A percentile compares a stretch with the other conserved stretches of the same genome.
phyloP scores from a whole-genome alignment of 1,140 invertebrate species.

The Zaprionus kolodkinae region DNA sequence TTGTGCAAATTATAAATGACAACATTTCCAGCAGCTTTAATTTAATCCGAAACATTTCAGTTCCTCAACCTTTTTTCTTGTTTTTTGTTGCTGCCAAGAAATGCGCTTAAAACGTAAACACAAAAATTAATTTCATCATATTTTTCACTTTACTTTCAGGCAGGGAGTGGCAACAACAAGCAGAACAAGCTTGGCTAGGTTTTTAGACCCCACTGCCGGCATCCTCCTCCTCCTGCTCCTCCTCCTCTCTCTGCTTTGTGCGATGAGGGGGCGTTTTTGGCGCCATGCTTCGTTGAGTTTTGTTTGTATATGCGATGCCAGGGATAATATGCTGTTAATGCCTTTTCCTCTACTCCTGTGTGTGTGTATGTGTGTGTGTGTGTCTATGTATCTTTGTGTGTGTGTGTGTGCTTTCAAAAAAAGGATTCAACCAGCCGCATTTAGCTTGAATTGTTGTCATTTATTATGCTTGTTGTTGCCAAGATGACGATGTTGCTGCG shows the following conservation, averaged over 20 bases:
- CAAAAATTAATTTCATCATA: constrained; percentile 82
- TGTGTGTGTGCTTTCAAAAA: constrained; percentile 55
- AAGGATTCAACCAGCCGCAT: constrained; percentile 76
- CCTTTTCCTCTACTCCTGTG: constrained; percentile 18
- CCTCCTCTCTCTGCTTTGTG: constrained; percentile 42
- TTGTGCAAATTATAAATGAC: constrained; percentile 81
- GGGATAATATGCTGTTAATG: constrained; percentile 81
- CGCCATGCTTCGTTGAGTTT: constrained; percentile 73
- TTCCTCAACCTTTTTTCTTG: constrained; percentile 55
- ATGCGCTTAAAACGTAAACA: constrained; percentile 66
- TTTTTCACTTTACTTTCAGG: constrained; percentile 67
- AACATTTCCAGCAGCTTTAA: constrained; percentile 79
- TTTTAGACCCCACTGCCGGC: neutral
- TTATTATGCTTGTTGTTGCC: constrained; percentile 71
- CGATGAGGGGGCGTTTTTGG: constrained; percentile 41
- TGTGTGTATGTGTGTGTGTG: constrained; percentile 14
- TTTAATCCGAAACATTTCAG: constrained; percentile 72
- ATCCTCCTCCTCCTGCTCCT: neutral
- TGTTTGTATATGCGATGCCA: constrained; percentile 63
- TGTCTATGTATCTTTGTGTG: constrained; percentile 13
- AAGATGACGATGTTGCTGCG: constrained; percentile 28
- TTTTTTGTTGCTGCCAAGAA: neutral
- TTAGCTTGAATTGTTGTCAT: constrained; percentile 79
- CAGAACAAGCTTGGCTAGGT: constrained; percentile 16
- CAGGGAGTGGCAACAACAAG: constrained; percentile 26